Evolutionary conservation across 2,113 vertebrate species (phyloP).

Genomic region (Heterochromis multidens): DNA sequence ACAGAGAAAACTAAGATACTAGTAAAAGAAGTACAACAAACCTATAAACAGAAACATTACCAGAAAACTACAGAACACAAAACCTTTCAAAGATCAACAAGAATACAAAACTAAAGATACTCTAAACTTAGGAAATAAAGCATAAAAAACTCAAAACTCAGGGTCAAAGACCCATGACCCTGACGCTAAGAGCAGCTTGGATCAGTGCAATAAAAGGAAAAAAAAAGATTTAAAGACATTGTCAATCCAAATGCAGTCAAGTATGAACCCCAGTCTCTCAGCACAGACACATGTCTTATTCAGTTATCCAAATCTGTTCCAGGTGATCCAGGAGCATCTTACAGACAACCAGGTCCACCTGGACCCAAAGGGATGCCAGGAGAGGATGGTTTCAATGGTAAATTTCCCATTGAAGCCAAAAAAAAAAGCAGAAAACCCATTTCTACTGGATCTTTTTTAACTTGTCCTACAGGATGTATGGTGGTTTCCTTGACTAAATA

Average conservation of each 20-base stretch:
- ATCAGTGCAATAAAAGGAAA: background rate
- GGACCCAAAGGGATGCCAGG: constrained; percentile 53
- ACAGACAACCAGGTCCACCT: constrained; percentile 37
- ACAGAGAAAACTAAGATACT: too few relatives aligned
- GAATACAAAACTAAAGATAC: too few relatives aligned
- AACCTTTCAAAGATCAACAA: too few relatives aligned
- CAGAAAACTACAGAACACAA: too few relatives aligned
- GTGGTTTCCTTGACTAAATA: background rate
- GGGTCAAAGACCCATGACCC: too few relatives aligned
- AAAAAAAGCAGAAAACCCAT: background rate
- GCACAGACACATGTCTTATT: background rate
- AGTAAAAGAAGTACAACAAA: too few relatives aligned
- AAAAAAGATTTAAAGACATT: background rate
- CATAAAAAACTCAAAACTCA: too few relatives aligned
- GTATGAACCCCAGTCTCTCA: background rate
- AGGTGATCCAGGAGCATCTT: constrained; percentile 42
- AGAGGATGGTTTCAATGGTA: constrained; percentile 13
- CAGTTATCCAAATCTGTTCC: background rate
- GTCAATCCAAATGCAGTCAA: background rate
- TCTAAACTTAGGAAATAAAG: too few relatives aligned
- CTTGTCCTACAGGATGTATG: background rate
- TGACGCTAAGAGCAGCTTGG: background rate
- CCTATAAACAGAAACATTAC: too few relatives aligned
- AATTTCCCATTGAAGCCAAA: background rate
- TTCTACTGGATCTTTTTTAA: background rate